phyloP scores from a whole-genome alignment of 2,113 vertebrate species.

The Cercocebus atys region DNA sequence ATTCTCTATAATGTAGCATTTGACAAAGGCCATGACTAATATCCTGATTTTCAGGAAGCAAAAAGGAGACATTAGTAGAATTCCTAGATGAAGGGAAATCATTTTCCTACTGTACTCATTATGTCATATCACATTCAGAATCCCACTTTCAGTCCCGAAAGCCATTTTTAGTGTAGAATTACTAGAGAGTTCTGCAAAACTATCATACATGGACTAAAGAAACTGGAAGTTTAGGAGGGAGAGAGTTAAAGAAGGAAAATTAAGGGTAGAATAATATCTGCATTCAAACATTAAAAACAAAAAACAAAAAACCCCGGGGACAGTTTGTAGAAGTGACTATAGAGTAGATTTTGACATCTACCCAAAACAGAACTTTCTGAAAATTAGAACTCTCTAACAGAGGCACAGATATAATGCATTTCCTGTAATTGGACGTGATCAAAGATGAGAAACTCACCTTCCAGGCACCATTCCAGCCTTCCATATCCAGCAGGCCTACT shows the following conservation, averaged over 20 bases:
- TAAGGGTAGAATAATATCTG: background rate
- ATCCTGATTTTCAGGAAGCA: background rate
- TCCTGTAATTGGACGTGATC: background rate
- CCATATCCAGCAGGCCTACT: background rate
- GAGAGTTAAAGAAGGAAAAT: background rate
- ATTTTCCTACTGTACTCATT: background rate
- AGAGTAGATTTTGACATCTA: background rate
- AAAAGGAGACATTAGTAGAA: background rate
- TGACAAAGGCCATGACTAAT: background rate
- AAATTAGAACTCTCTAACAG: background rate
- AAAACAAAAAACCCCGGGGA: background rate
- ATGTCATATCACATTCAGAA: background rate
- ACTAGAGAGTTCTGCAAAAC: background rate
- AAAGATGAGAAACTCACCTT: background rate
- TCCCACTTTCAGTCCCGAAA: background rate
- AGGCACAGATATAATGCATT: background rate
- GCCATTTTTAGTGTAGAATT: slow-evolving; percentile 2
- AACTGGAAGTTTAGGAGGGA: background rate
- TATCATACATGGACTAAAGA: background rate
- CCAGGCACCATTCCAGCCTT: background rate
- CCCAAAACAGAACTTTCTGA: background rate
- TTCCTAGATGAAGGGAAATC: background rate
- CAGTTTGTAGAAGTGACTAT: background rate
- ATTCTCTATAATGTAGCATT: background rate
- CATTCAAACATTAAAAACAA: background rate